Evolutionary conservation across 2,888 invertebrate genomes (phyloP).

Genomic region (Flexamia atlantica): DNA sequence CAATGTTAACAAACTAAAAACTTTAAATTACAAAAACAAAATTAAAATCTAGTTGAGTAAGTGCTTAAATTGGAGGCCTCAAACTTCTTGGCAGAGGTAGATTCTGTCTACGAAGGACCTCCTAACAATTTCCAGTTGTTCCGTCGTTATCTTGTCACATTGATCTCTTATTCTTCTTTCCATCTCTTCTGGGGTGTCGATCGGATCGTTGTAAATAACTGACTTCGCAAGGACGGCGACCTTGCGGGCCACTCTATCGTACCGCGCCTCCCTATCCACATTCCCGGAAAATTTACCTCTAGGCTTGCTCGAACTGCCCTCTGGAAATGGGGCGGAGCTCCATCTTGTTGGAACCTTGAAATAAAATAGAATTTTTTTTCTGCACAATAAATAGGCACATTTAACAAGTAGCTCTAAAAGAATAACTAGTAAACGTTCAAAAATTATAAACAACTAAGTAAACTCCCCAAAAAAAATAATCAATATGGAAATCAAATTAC

Average conservation of each 20-base stretch:
- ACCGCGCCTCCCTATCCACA: not conserved
- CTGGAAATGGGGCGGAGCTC: conserved; percentile 23
- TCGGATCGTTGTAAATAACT: not conserved
- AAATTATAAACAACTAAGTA: too few species aligned
- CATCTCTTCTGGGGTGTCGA: not conserved
- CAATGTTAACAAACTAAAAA: not conserved
- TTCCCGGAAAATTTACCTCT: not conserved
- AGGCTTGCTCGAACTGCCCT: not conserved
- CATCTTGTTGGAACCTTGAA: not conserved
- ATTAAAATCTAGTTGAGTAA: conserved; percentile 32
- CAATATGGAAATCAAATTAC: too few species aligned
- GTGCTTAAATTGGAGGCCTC: conserved; percentile 41
- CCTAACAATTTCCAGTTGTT: conserved; percentile 25
- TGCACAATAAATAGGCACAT: too few species aligned
- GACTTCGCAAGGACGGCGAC: not conserved
- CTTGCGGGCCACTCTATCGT: not conserved
- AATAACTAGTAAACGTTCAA: too few species aligned
- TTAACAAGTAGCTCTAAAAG: too few species aligned
- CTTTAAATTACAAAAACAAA: too few species aligned
- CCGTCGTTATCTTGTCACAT: not conserved
- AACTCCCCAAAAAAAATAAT: too few species aligned
- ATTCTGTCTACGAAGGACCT: conserved; percentile 15
- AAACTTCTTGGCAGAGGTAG: conserved; percentile 24
- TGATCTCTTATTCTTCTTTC: conserved; percentile 1
- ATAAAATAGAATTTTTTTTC: too few species aligned